Conservation (phyloP, 2,888 invertebrate species). For the Tuta absoluta region DNA sequence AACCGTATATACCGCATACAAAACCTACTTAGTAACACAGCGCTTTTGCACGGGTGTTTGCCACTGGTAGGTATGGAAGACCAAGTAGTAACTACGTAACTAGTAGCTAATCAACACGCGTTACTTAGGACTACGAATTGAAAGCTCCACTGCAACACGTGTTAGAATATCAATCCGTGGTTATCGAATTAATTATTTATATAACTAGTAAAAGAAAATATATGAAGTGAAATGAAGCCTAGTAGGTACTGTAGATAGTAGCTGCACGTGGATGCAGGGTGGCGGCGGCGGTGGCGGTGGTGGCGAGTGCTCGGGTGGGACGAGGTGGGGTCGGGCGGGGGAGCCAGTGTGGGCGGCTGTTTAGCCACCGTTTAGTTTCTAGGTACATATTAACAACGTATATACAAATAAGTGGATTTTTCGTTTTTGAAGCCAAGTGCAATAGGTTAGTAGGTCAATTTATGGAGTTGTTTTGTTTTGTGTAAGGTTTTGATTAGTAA, state of each 20-base stretch:
- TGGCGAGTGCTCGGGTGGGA: neutral
- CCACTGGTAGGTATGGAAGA: no score
- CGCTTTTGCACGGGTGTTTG: no score
- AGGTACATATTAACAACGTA: neutral
- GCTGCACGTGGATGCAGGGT: neutral
- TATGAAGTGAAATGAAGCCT: neutral
- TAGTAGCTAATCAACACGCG: no score
- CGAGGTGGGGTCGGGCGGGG: neutral
- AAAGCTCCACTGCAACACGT: no score
- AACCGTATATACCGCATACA: neutral
- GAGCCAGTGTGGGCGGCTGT: neutral
- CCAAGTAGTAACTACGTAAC: no score
- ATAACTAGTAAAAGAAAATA: no score
- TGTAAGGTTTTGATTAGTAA: neutral
- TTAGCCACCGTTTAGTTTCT: neutral
- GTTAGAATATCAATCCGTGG: no score
- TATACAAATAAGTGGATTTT: constrained; percentile 40
- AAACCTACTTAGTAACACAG: no score
- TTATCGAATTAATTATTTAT: no score
- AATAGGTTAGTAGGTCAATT: constrained; percentile 75
- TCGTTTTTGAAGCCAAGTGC: constrained; percentile 72
- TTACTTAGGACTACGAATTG: no score
- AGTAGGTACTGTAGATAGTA: neutral
- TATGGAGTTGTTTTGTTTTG: constrained; percentile 36
- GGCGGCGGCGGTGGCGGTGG: neutral